These are phyloP conservation scores for Hydriomena furcata DNA, from an alignment of 2,888 invertebrate genomes.

Conservation along the genomic window DNA sequence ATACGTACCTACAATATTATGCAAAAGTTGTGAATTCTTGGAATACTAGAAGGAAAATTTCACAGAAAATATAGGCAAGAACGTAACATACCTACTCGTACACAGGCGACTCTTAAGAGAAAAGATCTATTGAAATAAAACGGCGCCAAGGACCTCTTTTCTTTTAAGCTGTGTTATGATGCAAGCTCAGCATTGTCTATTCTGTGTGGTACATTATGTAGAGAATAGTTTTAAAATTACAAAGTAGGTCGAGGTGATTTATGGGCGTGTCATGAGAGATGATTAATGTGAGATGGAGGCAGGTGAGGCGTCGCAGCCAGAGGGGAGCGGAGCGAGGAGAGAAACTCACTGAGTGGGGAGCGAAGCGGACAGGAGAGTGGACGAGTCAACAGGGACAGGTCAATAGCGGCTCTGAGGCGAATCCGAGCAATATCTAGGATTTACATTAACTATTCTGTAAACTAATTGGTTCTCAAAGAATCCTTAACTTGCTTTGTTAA, in stretches of 20 bases:
- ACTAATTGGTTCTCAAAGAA: too few species aligned
- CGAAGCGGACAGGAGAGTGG: neutral
- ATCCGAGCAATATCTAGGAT: neutral
- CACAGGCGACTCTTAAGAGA: too few species aligned
- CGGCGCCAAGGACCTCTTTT: too few species aligned
- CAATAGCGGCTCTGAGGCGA: neutral
- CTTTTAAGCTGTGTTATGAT: too few species aligned
- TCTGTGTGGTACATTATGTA: constrained; percentile 7
- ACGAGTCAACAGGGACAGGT: constrained; percentile 8
- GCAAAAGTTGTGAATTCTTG: too few species aligned
- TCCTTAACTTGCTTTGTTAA: too few species aligned
- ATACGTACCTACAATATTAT: neutral
- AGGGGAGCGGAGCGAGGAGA: constrained; percentile 1
- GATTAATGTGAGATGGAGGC: constrained; percentile 33
- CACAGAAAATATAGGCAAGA: too few species aligned
- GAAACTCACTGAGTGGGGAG: neutral
- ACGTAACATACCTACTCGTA: too few species aligned
- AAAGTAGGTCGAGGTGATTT: constrained; percentile 43
- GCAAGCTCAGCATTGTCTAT: neutral
- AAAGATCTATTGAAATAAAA: too few species aligned
- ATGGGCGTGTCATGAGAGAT: constrained; percentile 34
- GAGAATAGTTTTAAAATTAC: constrained; percentile 47
- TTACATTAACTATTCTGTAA: too few species aligned
- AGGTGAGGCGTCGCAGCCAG: constrained; percentile 30
- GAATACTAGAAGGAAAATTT: too few species aligned